A percentile compares a stretch with the other conserved stretches of the same genome.
These are phyloP conservation scores for Mus spicilegus DNA, from an alignment of 2,113 vertebrate species.

Conservation along the genomic window DNA sequence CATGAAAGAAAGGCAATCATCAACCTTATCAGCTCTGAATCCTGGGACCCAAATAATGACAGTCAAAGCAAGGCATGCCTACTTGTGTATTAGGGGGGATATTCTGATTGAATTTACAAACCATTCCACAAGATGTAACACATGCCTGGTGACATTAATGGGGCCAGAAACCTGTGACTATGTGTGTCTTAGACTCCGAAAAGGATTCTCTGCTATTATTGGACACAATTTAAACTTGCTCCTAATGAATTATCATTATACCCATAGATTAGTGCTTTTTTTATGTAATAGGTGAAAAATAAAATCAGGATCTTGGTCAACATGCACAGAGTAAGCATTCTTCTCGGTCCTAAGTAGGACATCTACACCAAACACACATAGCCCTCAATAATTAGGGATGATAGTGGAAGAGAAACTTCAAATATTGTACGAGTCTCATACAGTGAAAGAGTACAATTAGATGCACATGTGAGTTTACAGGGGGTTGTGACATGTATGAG, in stretches of 20 bases:
- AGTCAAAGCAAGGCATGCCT: background rate
- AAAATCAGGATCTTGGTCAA: background rate
- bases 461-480: background rate
- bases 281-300: background rate
- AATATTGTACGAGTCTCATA: background rate
- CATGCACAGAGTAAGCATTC: background rate
- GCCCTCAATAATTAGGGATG: background rate
- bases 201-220: background rate
- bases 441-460: background rate
- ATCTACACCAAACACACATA: background rate
- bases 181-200: too few relatives aligned
- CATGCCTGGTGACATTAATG: background rate
- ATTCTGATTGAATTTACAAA: background rate
- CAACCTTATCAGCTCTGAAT: background rate
- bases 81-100: background rate
- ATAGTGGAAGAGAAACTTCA: background rate
- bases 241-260: background rate
- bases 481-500: background rate
- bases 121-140: background rate
- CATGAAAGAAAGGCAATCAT: background rate
- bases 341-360: background rate
- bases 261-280: background rate
- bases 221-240: background rate
- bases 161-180: background rate
- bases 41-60: background rate